Conservation (phyloP, 2,797 vertebrate genomes). For the Carcharodon carcharias region DNA sequence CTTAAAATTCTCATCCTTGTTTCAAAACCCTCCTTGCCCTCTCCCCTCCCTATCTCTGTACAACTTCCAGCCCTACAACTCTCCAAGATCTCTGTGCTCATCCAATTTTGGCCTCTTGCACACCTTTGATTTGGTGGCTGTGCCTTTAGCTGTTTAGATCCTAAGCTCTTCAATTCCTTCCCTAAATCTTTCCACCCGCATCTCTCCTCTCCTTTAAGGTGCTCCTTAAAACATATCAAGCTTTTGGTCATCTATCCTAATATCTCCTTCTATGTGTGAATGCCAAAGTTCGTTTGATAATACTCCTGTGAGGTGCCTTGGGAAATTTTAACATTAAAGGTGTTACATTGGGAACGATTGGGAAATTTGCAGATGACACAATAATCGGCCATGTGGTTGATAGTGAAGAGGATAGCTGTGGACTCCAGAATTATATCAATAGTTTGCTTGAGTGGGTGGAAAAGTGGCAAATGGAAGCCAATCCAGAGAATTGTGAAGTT, state of each 20-base stretch:
- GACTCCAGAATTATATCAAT: no score
- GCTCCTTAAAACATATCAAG: not conserved
- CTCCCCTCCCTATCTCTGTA: not conserved
- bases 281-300: not conserved
- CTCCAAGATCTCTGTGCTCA: not conserved
- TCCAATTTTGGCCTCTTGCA: not conserved
- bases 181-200: not conserved
- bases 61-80: not conserved
- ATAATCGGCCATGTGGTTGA: no score
- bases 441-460: no score
- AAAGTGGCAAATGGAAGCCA: no score
- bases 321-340: not conserved
- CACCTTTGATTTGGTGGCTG: not conserved
- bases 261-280: no score
- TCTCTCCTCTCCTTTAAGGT: not conserved
- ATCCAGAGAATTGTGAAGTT: no score
- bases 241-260: not conserved
- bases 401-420: no score
- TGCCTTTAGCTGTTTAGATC: not conserved
- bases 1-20: not conserved
- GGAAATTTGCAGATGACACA: no score
- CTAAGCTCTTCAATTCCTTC: not conserved
- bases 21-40: not conserved
- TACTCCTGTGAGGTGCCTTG: not conserved
- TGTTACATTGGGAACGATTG: no score